A percentile compares a stretch with the other conserved stretches of the same genome.
These are phyloP conservation scores for Drosophila bocqueti DNA, from an alignment of 1,140 invertebrate genomes.

Conservation along the genomic window DNA sequence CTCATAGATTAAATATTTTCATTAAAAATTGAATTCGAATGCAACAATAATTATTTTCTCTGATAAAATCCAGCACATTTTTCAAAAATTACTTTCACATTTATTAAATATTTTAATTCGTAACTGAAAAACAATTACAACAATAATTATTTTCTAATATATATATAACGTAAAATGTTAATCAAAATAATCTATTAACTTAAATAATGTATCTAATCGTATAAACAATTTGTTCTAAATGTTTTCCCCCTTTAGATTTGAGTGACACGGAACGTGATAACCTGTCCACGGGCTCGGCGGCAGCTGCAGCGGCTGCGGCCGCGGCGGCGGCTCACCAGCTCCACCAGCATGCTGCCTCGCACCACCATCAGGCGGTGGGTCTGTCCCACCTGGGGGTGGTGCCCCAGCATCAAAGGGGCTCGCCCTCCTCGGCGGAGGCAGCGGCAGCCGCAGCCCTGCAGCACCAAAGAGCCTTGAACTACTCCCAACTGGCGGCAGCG, in stretches of 20 bases:
- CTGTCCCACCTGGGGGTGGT: conserved; percentile 73
- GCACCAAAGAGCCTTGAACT: conserved; percentile 90
- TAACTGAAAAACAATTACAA: background rate
- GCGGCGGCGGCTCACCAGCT: conserved; percentile 68
- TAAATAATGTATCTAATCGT: background rate
- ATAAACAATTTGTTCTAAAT: background rate
- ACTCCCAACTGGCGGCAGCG: conserved; percentile 88
- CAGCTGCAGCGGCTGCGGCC: conserved; percentile 69
- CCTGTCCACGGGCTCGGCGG: conserved; percentile 76
- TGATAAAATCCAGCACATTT: no score
- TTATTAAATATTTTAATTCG: background rate
- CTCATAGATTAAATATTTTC: no score
- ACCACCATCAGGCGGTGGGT: conserved; percentile 61
- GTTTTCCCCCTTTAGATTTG: conserved; percentile 85
- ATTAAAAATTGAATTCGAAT: background rate
- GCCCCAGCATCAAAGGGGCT: conserved; percentile 41
- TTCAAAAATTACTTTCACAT: background rate
- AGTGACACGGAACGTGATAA: conserved; percentile 85
- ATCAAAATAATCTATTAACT: background rate
- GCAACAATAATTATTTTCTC: no score
- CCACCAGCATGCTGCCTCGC: conserved; percentile 71
- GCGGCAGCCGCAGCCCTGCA: conserved; percentile 84
- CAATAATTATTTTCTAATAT: background rate
- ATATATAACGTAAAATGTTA: background rate
- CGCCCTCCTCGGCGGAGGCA: conserved; percentile 63